A percentile compares a stretch with the other conserved stretches of the same genome.
phyloP scores from a whole-genome alignment of 2,888 invertebrate genomes.

The Odontocolon sp. region DNA sequence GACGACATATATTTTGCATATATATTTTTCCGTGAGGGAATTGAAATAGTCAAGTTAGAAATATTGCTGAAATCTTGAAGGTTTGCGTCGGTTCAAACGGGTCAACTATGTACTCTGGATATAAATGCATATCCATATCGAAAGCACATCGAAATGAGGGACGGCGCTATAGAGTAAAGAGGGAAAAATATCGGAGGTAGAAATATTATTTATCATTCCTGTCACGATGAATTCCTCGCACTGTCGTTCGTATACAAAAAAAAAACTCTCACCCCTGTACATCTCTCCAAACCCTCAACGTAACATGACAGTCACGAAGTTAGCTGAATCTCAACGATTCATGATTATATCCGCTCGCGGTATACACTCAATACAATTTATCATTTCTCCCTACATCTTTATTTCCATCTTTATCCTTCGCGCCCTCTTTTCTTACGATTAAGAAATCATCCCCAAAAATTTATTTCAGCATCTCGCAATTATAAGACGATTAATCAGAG shows the following conservation, averaged over 20 bases:
- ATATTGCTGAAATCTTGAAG: too few species aligned
- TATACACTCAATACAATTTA: conserved; percentile 25
- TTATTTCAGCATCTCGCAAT: conserved; percentile 1
- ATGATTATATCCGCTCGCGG: conserved; percentile 22
- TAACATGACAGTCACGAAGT: conserved; percentile 40
- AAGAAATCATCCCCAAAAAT: conserved; percentile 16
- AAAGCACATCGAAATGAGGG: background rate
- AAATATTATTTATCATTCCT: conserved; percentile 40
- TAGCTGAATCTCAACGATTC: conserved; percentile 34
- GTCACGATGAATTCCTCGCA: conserved; percentile 23
- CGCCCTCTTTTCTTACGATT: conserved; percentile 1
- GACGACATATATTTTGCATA: too few species aligned
- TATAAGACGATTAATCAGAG: conserved; percentile 29
- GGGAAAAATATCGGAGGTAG: background rate
- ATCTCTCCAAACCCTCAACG: background rate
- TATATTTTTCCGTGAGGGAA: too few species aligned
- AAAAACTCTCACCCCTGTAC: background rate
- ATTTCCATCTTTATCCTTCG: background rate
- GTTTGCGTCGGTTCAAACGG: too few species aligned
- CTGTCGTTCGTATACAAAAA: background rate
- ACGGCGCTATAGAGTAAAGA: background rate
- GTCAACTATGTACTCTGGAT: too few species aligned
- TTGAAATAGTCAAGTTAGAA: too few species aligned
- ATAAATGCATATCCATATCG: too few species aligned
- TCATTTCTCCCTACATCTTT: conserved; percentile 10